These are phyloP conservation scores for Paramormyrops kingsleyae DNA, from an alignment of 2,113 vertebrate species.

Conservation along the genomic window DNA sequence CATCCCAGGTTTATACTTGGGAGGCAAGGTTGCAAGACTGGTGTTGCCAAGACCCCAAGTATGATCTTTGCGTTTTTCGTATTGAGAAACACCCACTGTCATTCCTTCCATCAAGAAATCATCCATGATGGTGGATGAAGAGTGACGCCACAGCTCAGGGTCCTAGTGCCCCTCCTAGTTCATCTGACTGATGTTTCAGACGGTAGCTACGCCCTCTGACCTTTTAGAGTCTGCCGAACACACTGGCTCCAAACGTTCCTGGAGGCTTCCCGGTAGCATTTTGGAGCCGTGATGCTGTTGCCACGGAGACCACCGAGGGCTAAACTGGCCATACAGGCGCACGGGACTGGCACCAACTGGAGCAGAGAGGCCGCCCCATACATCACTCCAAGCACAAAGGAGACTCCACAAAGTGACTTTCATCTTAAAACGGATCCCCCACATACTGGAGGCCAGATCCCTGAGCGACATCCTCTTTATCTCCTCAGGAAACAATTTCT, in stretches of 20 bases:
- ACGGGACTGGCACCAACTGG: background rate
- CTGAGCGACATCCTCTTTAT: background rate
- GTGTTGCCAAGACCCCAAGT: too few species aligned
- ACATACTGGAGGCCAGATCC: background rate
- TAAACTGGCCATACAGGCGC: background rate
- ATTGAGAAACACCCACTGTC: background rate
- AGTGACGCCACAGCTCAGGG: background rate
- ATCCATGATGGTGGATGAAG: background rate
- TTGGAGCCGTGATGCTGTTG: background rate
- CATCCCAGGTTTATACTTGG: background rate
- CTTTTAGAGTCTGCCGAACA: background rate
- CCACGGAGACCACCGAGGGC: background rate
- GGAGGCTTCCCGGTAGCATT: background rate
- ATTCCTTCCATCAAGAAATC: background rate
- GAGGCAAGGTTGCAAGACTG: too few species aligned
- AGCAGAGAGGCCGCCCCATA: background rate
- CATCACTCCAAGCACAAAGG: background rate
- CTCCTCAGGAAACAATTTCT: background rate
- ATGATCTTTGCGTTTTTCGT: background rate
- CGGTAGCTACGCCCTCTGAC: background rate
- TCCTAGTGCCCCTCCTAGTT: background rate
- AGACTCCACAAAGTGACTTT: background rate
- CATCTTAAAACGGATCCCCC: background rate
- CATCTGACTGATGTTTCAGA: background rate
- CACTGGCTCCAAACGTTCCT: background rate